Conservation (phyloP, 2,113 vertebrate species). For the Eclectus roratus region DNA sequence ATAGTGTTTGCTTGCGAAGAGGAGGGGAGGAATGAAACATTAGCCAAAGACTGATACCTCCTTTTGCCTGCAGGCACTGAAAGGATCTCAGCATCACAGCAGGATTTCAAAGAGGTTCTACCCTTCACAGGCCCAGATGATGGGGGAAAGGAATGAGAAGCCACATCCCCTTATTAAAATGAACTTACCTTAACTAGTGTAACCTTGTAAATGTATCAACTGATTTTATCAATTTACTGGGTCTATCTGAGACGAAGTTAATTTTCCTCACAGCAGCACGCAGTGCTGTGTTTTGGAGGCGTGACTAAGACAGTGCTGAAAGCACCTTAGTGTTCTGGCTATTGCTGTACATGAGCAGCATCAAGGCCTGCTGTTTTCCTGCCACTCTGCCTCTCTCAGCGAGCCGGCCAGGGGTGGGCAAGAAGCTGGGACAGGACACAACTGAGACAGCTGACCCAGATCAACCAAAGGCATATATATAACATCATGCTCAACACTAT, state of each 20-base stretch:
- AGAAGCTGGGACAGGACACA: not conserved
- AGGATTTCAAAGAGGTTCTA: not conserved
- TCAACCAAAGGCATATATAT: not conserved
- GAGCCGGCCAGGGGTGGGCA: not conserved
- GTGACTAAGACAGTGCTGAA: not conserved
- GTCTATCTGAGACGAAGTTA: not conserved
- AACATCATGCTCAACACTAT: not conserved
- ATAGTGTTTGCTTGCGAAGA: not conserved
- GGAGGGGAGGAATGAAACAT: not conserved
- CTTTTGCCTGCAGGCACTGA: not conserved
- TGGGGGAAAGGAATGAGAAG: not conserved
- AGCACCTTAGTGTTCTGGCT: not conserved
- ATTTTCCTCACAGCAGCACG: accelerated
- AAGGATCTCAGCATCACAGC: not conserved
- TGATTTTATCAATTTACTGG: not conserved
- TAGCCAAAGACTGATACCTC: not conserved
- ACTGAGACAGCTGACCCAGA: not conserved
- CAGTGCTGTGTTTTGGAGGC: not conserved
- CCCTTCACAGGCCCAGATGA: not conserved
- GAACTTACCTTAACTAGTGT: not conserved
- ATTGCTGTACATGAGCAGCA: not conserved
- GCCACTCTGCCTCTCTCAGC: accelerated
- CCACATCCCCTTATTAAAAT: not conserved
- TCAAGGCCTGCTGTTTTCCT: not conserved
- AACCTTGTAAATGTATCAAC: not conserved